Base-by-base conservation (phyloP, 1,140 invertebrate species). In the Acyrthosiphon pisum region DNA sequence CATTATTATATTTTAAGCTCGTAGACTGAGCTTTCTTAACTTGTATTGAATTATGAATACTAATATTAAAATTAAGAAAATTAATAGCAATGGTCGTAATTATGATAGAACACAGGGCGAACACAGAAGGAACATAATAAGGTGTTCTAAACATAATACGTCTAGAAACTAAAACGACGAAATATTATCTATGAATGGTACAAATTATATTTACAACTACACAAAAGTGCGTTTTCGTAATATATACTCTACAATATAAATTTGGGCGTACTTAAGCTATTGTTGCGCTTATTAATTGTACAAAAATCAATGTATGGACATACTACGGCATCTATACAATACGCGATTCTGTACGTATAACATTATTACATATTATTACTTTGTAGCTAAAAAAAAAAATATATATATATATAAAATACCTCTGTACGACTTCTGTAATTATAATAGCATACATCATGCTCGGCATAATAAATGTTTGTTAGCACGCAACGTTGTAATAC, bases 381-480 rank as follows among this genome's bases (percentile, higher is more conserved):
- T 68, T 6, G 60, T 0, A n/a, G 14, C 14, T 68, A 3, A 60
- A 68, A 68, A 60, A 60, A 50, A 18, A 50, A 18, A 50, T 18
- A 50, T 4, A 14, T 14, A 14, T 14, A 48, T 48, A 53, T 53
- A 53, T 18, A 68, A 68, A 23, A n/a, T 68, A 68, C 60, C 60
- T 68, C 30, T 68, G 7, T 53, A 68, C 30, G 60, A 68, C 60
- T 68, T 68, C 60, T 68, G 30, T 68, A 68, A 68, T 68, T 68
- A 68, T 68, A 68, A 68, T 68, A 18, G 30, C 6, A 68, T 68
- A 68, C 30, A 68, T 68, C 18, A n/a, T 68, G 60, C 60, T 68
- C n/a, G 60, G 60, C 30, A 68, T n/a, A n/a, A 68, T 68, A 68
- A 68, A 68, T 68, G n/a, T 68, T 68, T 68, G 60, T n/a, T 68